Conservation (phyloP, 2,797 vertebrate species). For the Danio kyathit region DNA sequence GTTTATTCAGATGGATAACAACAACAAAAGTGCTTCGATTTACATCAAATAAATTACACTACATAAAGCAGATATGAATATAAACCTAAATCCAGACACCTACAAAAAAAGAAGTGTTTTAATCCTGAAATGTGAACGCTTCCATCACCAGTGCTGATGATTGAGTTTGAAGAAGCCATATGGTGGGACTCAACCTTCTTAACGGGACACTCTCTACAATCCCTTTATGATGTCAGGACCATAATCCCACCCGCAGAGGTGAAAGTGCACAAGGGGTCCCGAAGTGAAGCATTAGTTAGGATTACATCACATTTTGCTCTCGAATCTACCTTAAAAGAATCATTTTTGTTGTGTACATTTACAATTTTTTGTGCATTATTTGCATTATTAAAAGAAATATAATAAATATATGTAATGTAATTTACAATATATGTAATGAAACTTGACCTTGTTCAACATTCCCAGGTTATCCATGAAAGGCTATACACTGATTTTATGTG, state of each 20-base stretch:
- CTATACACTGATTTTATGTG: no score
- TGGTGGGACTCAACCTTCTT: slow-evolving; percentile 68
- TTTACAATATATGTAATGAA: no score
- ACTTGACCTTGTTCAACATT: no score
- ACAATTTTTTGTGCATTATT: neutral
- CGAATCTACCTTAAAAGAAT: neutral
- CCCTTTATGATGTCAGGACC: slow-evolving; percentile 62
- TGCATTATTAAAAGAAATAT: no score
- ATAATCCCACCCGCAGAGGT: slow-evolving; percentile 64
- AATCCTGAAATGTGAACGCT: neutral
- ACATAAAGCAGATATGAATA: neutral
- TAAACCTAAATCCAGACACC: neutral
- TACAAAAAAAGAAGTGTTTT: slow-evolving; percentile 48
- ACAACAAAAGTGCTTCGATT: neutral
- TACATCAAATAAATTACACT: neutral
- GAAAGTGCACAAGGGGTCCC: slow-evolving; percentile 61
- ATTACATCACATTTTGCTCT: neutral
- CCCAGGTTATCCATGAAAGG: no score
- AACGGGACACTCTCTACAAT: slow-evolving; percentile 60
- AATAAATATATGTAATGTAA: no score
- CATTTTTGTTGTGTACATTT: neutral
- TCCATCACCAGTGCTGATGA: neutral
- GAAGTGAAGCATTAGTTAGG: neutral
- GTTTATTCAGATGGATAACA: neutral
- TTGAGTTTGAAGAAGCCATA: slow-evolving; percentile 55